Conservation (phyloP, 2,797 vertebrate species). For the Gymnocypris eckloni region DNA sequence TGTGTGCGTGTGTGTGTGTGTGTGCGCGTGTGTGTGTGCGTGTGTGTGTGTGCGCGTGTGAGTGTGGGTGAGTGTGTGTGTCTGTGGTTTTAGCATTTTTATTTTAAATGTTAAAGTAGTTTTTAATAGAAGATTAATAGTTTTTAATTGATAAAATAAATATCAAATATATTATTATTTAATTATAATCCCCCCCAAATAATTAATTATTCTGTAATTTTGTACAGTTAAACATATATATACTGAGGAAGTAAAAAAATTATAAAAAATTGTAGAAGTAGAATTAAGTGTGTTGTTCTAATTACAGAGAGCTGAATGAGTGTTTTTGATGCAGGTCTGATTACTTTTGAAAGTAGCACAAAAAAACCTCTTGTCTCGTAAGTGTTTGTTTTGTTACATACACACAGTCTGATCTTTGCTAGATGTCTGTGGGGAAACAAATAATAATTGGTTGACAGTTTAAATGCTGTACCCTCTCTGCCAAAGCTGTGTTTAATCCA, state of each 20-base stretch:
- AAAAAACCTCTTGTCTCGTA: neutral
- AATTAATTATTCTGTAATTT: neutral
- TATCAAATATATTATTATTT: neutral
- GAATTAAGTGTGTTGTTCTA: neutral
- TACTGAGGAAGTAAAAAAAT: neutral
- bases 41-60: too few species aligned
- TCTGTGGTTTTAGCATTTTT: neutral
- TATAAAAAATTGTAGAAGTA: too few species aligned
- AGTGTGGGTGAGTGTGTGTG: too few species aligned
- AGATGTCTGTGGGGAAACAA: neutral
- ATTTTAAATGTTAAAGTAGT: neutral
- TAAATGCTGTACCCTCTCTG: conserved; percentile 11
- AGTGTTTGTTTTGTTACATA: neutral
- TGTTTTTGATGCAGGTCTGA: neutral
- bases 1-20: too few species aligned
- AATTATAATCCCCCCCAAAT: too few species aligned
- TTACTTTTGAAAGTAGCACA: neutral
- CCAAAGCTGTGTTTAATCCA: neutral
- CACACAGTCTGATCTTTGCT: neutral
- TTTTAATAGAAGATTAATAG: neutral
- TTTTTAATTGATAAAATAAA: neutral
- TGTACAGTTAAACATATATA: neutral
- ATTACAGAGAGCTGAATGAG: neutral
- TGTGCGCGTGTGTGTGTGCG: too few species aligned
- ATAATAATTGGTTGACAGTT: neutral